Evolutionary conservation across 2,797 vertebrate genomes (phyloP), one percentile per base, ranked within the genome.

Genomic region (Natrix natrix): DNA sequence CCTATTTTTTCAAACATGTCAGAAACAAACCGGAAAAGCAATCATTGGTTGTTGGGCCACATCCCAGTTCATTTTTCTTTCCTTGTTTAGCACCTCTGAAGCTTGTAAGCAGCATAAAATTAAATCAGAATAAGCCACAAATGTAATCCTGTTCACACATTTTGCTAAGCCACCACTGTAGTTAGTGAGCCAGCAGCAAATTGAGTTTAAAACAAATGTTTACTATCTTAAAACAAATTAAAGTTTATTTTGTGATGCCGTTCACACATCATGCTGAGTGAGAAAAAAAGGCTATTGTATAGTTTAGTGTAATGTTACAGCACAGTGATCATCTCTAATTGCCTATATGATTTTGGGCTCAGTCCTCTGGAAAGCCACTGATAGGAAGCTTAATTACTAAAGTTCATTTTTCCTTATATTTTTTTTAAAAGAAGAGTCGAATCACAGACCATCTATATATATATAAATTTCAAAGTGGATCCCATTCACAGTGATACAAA

Each of bases 341-440:
- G 24, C 24, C 24, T 66, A 12, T 66, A 66, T 59, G 54, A 90
- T 37, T 69, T 93, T 90, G 78, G 86, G 16, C 43, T 60, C 56
- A 56, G 17, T 92, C n/a, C 57, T 92, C 92, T 54, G 20, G 14
- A 74, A 93, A 94, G 69, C 28, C 90, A 90, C 22, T 28, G 32
- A 43, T 59, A 86, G 17, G 63, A 83, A 7, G 43, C 56, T 74
- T 78, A 37, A 60, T 54, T 7, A 28, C 37, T 43, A 89, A 63
- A 37, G n/a, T 86, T 90, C 22, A 12, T 89, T 87, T 90, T 90
- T 61, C 43, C 10, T 5, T n/a, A 63, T 63, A n/a, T 5, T 2
- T 66, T 28, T 28, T 63, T 12, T 0, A 17, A 57, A 66, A 24
- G 32, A 32, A 69, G 61, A 54, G 55, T 86, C 59, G 61, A 54